These are phyloP conservation scores for Hemithea aestivaria DNA, from an alignment of 2,888 invertebrate genomes.

Conservation along the genomic window DNA sequence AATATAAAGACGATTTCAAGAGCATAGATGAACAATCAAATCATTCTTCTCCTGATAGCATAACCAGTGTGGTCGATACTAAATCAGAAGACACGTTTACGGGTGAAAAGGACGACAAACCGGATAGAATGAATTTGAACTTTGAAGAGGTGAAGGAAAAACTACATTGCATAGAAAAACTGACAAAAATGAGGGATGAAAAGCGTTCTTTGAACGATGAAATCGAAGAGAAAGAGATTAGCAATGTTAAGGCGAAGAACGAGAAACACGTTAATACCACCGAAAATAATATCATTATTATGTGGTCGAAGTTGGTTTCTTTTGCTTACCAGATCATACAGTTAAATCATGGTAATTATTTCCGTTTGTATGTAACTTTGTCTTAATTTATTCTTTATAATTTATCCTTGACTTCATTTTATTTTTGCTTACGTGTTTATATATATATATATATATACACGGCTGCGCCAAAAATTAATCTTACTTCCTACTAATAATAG, in stretches of 20 bases:
- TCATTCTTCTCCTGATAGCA: slow-evolving; percentile 35
- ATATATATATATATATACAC: no score
- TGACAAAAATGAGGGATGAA: slow-evolving; percentile 38
- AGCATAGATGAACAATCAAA: slow-evolving; percentile 33
- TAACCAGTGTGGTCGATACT: slow-evolving; percentile 40
- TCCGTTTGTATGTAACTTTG: slow-evolving; percentile 1
- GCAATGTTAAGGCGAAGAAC: slow-evolving; percentile 14
- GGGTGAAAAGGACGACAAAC: slow-evolving; percentile 28
- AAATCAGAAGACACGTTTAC: slow-evolving; percentile 26
- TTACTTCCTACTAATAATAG: no score
- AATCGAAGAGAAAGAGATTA: slow-evolving; percentile 19
- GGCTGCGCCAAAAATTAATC: no score
- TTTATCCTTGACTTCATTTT: slow-evolving; percentile 1
- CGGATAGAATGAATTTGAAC: slow-evolving; percentile 46
- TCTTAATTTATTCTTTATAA: neutral
- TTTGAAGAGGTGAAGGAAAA: slow-evolving; percentile 52
- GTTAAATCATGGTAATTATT: slow-evolving; percentile 55
- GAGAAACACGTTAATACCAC: slow-evolving; percentile 28
- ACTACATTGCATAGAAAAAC: slow-evolving; percentile 45
- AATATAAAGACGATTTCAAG: slow-evolving; percentile 36
- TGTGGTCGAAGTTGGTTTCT: slow-evolving; percentile 63
- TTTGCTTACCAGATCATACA: slow-evolving; percentile 63
- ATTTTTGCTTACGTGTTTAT: no score
- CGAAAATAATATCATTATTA: slow-evolving; percentile 36
- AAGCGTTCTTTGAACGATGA: slow-evolving; percentile 31